Conservation (phyloP, 2,888 invertebrate species). For the Cheilosia grossa region DNA sequence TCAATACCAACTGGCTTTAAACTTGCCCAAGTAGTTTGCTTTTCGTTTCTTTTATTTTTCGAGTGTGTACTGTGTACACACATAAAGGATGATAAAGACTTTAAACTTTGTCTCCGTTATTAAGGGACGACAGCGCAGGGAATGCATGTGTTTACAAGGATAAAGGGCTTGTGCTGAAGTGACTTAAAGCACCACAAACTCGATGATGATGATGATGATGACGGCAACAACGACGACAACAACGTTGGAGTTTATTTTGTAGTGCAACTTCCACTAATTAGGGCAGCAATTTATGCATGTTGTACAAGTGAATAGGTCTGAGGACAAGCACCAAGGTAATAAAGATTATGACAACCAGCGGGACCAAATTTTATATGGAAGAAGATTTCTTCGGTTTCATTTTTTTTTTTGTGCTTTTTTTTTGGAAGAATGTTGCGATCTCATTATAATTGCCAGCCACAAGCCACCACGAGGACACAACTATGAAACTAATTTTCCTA, state of each 20-base stretch:
- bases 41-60: background rate
- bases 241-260: constrained; percentile 46
- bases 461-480: constrained; percentile 17
- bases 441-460: constrained; percentile 33
- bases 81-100: constrained; percentile 43
- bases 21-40: constrained; percentile 18
- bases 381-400: background rate
- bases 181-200: constrained; percentile 13
- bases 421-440: constrained; percentile 12
- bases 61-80: constrained; percentile 10
- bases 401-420: constrained; percentile 8
- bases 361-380: too few species aligned
- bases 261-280: constrained; percentile 58
- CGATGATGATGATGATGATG: constrained; percentile 9
- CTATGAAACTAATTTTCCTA: constrained; percentile 60
- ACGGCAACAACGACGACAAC: background rate
- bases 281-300: constrained; percentile 58
- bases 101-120: constrained; percentile 51
- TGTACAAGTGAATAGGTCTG: constrained; percentile 46
- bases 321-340: constrained; percentile 16
- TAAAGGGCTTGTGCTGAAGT: constrained; percentile 22
- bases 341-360: constrained; percentile 24
- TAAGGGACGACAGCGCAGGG: background rate
- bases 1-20: constrained; percentile 23
- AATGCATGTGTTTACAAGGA: constrained; percentile 17